phyloP scores from a whole-genome alignment of 2,888 invertebrate genomes.

The Phaedon cochleariae region DNA sequence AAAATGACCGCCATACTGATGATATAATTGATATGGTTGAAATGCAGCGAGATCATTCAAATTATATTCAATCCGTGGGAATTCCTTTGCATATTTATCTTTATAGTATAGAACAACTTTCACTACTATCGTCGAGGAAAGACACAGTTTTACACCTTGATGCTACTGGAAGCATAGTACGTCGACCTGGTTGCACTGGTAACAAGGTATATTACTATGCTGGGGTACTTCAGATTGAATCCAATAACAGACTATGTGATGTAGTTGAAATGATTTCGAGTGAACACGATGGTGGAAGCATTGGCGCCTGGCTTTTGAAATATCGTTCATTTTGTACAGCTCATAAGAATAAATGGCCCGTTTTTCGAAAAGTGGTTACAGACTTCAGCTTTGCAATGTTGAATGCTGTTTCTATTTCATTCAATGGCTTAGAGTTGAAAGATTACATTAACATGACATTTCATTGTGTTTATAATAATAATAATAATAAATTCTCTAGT shows the following conservation, averaged over 20 bases:
- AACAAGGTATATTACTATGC: constrained; percentile 35
- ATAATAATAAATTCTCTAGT: constrained; percentile 7
- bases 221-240: constrained; percentile 18
- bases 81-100: constrained; percentile 37
- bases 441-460: constrained; percentile 23
- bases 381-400: constrained; percentile 38
- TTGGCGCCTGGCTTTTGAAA: constrained; percentile 27
- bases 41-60: constrained; percentile 34
- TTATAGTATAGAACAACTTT: constrained; percentile 34
- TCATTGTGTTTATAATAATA: not conserved
- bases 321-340: constrained; percentile 28
- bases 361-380: constrained; percentile 32
- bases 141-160: constrained; percentile 32
- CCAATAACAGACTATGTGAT: constrained; percentile 27
- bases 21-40: constrained; percentile 24
- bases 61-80: constrained; percentile 37
- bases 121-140: not conserved
- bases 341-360: constrained; percentile 33
- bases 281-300: constrained; percentile 30
- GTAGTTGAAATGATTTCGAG: constrained; percentile 32
- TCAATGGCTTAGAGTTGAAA: constrained; percentile 20
- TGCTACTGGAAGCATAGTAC: constrained; percentile 36
- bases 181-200: constrained; percentile 22
- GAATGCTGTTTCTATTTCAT: constrained; percentile 30
- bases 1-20: constrained; percentile 27